phyloP scores from a whole-genome alignment of 2,113 vertebrate species.

The Solea senegalensis region DNA sequence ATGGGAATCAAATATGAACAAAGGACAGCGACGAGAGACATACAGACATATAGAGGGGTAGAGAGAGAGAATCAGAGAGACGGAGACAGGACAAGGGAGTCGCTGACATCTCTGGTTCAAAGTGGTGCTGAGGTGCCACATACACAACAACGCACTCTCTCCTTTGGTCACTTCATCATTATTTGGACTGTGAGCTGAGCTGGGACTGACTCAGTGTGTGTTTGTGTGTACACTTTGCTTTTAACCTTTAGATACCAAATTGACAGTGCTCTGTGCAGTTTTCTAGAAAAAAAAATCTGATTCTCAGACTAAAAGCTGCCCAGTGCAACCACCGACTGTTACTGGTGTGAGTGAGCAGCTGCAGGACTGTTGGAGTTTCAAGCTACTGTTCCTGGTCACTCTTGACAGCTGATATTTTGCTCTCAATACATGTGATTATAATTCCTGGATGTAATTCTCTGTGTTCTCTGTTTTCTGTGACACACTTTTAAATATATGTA shows the following conservation, averaged over 20 bases:
- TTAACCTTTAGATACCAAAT: conserved; percentile 42
- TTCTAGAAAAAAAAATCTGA: conserved; percentile 11
- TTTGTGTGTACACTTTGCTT: conserved; percentile 27
- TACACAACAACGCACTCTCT: conserved; percentile 36
- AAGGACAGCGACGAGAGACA: conserved; percentile 50
- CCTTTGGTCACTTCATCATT: conserved; percentile 66
- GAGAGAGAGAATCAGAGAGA: conserved; percentile 44
- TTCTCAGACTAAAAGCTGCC: conserved; percentile 10
- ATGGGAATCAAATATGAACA: conserved; percentile 76
- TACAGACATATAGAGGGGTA: conserved; percentile 9
- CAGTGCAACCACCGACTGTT: conserved; percentile 1
- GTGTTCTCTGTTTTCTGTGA: not conserved
- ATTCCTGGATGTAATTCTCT: no score
- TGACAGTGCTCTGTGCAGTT: conserved; percentile 26
- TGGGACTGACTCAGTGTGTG: conserved; percentile 32
- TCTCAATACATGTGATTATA: not conserved
- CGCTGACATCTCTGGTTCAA: conserved; percentile 70
- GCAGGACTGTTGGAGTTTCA: not conserved
- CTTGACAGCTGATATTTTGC: not conserved
- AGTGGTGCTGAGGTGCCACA: conserved; percentile 49
- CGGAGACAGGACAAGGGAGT: conserved; percentile 33
- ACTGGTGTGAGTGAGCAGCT: not conserved
- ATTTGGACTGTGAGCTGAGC: conserved; percentile 51
- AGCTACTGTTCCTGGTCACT: not conserved
- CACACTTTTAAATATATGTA: no score